Conservation (phyloP, 1,140 invertebrate species). For the Dendrolimus punctatus region DNA sequence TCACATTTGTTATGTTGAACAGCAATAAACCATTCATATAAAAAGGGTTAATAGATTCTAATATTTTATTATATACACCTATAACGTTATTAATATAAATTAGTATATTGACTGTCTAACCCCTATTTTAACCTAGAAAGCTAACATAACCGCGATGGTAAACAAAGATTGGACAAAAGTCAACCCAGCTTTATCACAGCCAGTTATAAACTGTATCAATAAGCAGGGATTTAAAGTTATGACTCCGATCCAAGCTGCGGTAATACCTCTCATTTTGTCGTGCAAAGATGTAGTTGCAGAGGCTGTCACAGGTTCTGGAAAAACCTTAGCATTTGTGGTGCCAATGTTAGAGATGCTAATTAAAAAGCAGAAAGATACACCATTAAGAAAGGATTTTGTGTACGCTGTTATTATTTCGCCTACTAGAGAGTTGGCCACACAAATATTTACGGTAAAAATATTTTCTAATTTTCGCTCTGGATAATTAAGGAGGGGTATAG, state of each 20-base stretch:
- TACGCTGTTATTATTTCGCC: conserved; percentile 93
- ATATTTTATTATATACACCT: no score
- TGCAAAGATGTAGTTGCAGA: conserved; percentile 98
- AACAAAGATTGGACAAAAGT: conserved; percentile 55
- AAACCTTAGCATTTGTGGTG: conserved; percentile 95
- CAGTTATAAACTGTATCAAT: conserved; percentile 46
- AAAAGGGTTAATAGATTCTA: no score
- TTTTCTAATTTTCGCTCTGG: no score
- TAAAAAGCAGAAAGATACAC: conserved; percentile 73
- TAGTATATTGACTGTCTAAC: no score
- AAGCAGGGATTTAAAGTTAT: conserved; percentile 52
- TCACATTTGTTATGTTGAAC: no score
- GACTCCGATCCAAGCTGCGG: conserved; percentile 80
- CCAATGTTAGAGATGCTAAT: conserved; percentile 91
- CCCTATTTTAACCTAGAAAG: no score
- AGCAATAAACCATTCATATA: no score
- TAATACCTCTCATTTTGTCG: conserved; percentile 91
- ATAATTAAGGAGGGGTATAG: no score
- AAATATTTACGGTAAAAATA: conserved; percentile 73
- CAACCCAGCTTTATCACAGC: conserved; percentile 33
- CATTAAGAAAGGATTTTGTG: conserved; percentile 84
- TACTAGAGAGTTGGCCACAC: conserved; percentile 92
- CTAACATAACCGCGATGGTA: conserved; percentile 35
- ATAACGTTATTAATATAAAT: no score
- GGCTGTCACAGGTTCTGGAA: conserved; percentile 97